Conservation (phyloP, 2,797 vertebrate genomes). For the Octomys mimax region DNA sequence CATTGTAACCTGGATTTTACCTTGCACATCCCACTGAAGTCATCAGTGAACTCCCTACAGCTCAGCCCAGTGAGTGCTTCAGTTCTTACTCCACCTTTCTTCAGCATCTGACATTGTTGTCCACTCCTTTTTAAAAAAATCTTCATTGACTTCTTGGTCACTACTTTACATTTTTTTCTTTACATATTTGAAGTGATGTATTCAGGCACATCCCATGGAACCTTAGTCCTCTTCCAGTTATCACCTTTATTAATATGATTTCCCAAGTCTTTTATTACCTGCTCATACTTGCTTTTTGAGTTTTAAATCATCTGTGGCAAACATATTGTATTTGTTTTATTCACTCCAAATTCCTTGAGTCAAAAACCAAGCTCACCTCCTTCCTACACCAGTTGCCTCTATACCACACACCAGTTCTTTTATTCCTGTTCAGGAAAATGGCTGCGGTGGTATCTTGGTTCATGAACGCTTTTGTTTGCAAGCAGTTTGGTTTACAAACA, state of each 20-base stretch:
- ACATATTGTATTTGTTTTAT: slow-evolving; percentile 13
- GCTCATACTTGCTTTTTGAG: neutral
- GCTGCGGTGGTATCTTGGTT: neutral
- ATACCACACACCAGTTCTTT: neutral
- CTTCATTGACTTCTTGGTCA: neutral
- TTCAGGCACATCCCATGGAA: neutral
- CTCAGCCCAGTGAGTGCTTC: neutral
- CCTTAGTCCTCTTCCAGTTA: neutral
- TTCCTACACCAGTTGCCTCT: neutral
- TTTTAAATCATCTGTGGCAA: slow-evolving; percentile 15
- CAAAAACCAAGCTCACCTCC: neutral
- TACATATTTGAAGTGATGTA: neutral
- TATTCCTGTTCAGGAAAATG: neutral
- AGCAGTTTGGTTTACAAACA: neutral
- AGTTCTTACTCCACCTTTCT: neutral
- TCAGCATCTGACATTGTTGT: neutral
- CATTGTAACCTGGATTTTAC: neutral
- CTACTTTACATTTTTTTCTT: neutral
- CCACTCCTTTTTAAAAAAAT: neutral
- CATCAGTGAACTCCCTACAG: no score
- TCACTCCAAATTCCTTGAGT: slow-evolving; percentile 10
- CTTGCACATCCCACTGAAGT: neutral
- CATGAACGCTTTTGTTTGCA: neutral
- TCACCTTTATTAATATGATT: neutral
- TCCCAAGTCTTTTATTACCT: neutral